Conservation (phyloP, 2,888 invertebrate genomes). For the Eugnorisma glareosa region DNA sequence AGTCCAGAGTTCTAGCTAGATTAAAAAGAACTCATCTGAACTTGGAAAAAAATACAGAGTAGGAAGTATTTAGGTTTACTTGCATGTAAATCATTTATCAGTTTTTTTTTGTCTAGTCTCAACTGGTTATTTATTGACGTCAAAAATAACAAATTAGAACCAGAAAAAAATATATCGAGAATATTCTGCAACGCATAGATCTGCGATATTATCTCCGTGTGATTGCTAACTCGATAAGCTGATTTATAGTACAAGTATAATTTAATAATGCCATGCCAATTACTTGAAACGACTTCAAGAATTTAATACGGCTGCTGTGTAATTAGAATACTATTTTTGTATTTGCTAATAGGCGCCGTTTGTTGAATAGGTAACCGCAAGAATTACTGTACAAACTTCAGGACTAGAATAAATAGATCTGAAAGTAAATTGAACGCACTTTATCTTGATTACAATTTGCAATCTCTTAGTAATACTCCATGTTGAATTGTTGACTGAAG, state of each 20-base stretch:
- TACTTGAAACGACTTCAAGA: constrained; percentile 40
- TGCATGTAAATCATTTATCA: constrained; percentile 1
- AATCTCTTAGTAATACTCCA: neutral
- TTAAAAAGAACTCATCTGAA: neutral
- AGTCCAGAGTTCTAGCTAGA: neutral
- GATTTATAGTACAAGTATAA: constrained; percentile 50
- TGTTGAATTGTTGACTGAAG: constrained; percentile 1
- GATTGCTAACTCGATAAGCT: constrained; percentile 40
- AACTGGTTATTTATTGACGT: constrained; percentile 50
- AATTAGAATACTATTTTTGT: constrained; percentile 44
- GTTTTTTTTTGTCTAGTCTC: neutral
- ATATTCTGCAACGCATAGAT: constrained; percentile 36
- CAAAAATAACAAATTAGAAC: constrained; percentile 36
- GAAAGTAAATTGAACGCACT: constrained; percentile 31
- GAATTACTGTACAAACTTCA: constrained; percentile 19
- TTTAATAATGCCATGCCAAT: constrained; percentile 43
- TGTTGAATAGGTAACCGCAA: constrained; percentile 27
- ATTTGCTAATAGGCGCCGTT: constrained; percentile 18
- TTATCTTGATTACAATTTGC: constrained; percentile 1
- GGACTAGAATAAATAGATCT: constrained; percentile 24
- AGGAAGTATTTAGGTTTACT: constrained; percentile 35
- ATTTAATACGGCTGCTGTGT: constrained; percentile 29
- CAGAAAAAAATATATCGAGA: constrained; percentile 32
- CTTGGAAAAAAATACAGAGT: neutral
- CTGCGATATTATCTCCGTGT: constrained; percentile 16